Evolutionary conservation across 2,888 invertebrate genomes (phyloP).

Genomic region (Lypha dubia): DNA sequence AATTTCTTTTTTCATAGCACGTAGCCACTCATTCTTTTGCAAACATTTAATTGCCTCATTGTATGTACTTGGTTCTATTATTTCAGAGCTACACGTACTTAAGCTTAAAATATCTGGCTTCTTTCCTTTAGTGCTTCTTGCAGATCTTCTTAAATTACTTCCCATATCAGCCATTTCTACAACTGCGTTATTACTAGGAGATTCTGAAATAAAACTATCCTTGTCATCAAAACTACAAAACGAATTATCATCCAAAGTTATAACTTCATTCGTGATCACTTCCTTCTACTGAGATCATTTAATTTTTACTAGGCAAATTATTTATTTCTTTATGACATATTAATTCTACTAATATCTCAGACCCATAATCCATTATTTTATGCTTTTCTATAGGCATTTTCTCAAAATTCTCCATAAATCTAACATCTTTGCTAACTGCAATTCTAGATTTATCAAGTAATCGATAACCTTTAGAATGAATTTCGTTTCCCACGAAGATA

Average conservation of each 20-base stretch:
- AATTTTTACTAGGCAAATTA: background rate
- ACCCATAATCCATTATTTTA: background rate
- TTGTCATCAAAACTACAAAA: background rate
- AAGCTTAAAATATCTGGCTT: background rate
- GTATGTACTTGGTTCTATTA: slow-evolving; percentile 14
- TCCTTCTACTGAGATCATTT: background rate
- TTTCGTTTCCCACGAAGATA: background rate
- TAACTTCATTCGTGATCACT: background rate
- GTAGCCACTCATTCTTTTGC: too few species aligned
- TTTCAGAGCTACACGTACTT: background rate
- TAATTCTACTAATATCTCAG: background rate
- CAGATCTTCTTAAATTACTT: slow-evolving; percentile 11
- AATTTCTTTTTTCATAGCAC: background rate
- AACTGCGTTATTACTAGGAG: background rate
- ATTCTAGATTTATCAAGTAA: background rate
- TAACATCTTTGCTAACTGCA: background rate
- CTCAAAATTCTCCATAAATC: background rate
- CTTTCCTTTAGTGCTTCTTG: slow-evolving; percentile 9
- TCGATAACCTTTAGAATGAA: slow-evolving; percentile 6
- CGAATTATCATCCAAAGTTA: too few species aligned
- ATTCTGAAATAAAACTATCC: background rate
- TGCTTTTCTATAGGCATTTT: background rate
- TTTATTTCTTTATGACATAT: background rate
- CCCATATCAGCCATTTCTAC: background rate
- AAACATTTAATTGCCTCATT: background rate